Evolutionary conservation across 2,113 vertebrate species (phyloP).

Genomic region (Carlito syrichta): DNA sequence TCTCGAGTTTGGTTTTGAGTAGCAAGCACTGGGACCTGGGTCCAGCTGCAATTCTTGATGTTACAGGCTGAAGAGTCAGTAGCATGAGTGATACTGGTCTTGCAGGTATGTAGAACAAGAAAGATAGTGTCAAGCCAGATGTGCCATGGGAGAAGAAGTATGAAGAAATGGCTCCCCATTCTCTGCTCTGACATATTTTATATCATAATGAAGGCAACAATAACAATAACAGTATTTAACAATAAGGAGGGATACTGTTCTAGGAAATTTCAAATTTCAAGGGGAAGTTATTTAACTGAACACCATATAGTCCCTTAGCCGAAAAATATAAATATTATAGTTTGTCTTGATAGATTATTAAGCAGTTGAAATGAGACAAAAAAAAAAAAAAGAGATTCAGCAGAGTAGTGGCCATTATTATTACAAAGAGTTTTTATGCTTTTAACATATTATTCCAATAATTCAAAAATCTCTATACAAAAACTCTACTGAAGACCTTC

Average conservation of each 20-base stretch:
- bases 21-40: too few species aligned
- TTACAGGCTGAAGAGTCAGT: not conserved
- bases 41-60: too few species aligned
- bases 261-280: not conserved
- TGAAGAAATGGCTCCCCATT: fast-evolving
- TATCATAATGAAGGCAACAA: not conserved
- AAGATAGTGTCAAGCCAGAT: fast-evolving
- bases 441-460: not conserved
- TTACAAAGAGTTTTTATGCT: not conserved
- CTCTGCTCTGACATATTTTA: not conserved
- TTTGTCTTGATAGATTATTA: not conserved
- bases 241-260: not conserved
- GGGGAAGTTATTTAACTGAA: not conserved
- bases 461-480: not conserved
- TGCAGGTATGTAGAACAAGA: not conserved
- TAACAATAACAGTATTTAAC: not conserved
- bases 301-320: not conserved
- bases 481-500: not conserved
- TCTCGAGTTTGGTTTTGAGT: too few species aligned
- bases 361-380: not conserved
- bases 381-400: not conserved
- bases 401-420: not conserved
- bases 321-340: not conserved
- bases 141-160: too few species aligned
- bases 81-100: fast-evolving